Conservation (phyloP, 2,797 vertebrate genomes). For the Craterocephalus amniculus region DNA sequence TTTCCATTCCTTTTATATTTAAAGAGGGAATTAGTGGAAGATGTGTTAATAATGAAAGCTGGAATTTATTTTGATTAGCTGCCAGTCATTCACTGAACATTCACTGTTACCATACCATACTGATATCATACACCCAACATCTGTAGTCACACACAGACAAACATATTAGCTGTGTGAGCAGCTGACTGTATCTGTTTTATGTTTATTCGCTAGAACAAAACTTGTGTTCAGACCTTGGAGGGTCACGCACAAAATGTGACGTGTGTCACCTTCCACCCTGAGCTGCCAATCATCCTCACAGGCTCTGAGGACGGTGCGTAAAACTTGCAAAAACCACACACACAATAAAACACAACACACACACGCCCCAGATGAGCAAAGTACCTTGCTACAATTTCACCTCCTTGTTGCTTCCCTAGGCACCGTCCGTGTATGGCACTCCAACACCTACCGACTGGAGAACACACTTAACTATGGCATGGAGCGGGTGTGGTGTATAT, state of each 20-base stretch:
- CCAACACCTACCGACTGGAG: conserved; percentile 95
- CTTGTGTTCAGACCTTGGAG: conserved; percentile 96
- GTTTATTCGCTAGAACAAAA: conserved; percentile 86
- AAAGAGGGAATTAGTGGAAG: background rate
- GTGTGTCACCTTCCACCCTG: conserved; percentile 71
- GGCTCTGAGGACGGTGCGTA: conserved; percentile 95
- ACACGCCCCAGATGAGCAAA: background rate
- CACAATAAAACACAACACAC: background rate
- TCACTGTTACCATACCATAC: background rate
- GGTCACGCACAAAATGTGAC: conserved; percentile 98
- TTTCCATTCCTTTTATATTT: background rate
- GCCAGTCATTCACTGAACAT: background rate
- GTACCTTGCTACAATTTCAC: background rate
- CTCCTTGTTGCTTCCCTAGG: conserved; percentile 74
- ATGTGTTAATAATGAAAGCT: background rate
- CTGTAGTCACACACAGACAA: background rate
- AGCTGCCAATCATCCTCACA: conserved; percentile 97
- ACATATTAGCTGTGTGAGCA: no score
- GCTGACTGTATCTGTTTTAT: background rate
- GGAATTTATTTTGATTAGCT: background rate
- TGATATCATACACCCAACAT: background rate
- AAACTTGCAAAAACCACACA: background rate
- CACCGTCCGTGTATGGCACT: conserved; percentile 98
- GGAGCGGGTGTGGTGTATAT: conserved; percentile 98
- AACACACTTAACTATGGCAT: conserved; percentile 98